These are phyloP conservation scores for Drosophila parvula DNA, from an alignment of 1,140 invertebrate species.

Conservation along the genomic window DNA sequence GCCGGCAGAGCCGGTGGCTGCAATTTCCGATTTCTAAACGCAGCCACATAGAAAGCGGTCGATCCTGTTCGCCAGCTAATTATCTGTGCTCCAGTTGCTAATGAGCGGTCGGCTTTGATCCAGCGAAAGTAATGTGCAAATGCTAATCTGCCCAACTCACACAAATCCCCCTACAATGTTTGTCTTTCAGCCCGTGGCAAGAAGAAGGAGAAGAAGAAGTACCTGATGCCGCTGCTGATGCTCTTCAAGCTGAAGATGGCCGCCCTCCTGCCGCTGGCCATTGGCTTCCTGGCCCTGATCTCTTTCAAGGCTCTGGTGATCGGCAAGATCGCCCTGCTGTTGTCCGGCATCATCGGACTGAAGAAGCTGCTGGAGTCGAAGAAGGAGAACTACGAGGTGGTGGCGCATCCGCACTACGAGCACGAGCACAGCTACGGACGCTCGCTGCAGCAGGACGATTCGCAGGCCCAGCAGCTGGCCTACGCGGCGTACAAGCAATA, in stretches of 20 bases:
- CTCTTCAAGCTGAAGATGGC: slow-evolving; percentile 92
- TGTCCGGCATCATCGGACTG: slow-evolving; percentile 90
- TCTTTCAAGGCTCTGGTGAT: slow-evolving; percentile 92
- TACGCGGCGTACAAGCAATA: slow-evolving; percentile 86
- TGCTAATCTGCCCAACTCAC: slow-evolving; percentile 17
- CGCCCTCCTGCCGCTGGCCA: slow-evolving; percentile 89
- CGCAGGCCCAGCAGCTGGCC: slow-evolving; percentile 86
- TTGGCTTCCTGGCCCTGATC: slow-evolving; percentile 91
- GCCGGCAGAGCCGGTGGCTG: slow-evolving; percentile 14
- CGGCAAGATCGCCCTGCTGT: slow-evolving; percentile 91
- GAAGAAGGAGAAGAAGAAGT: slow-evolving; percentile 90
- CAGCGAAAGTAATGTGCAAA: slow-evolving; percentile 72
- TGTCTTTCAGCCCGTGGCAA: slow-evolving; percentile 87
- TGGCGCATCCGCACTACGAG: slow-evolving; percentile 88
- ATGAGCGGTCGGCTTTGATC: slow-evolving; percentile 59
- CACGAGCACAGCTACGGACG: slow-evolving; percentile 87
- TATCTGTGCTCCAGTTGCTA: slow-evolving; percentile 75
- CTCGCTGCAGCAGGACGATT: slow-evolving; percentile 79
- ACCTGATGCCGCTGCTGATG: slow-evolving; percentile 89
- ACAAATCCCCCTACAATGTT: background rate
- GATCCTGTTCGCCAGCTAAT: slow-evolving; percentile 73
- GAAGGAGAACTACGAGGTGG: slow-evolving; percentile 89
- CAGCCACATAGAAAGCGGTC: slow-evolving; percentile 73
- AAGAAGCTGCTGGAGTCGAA: slow-evolving; percentile 91
- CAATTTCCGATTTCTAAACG: slow-evolving; percentile 74